Evolutionary conservation across 2,888 invertebrate genomes (phyloP), one percentile per base, ranked within the genome.

Genomic region (Boloria selene): DNA sequence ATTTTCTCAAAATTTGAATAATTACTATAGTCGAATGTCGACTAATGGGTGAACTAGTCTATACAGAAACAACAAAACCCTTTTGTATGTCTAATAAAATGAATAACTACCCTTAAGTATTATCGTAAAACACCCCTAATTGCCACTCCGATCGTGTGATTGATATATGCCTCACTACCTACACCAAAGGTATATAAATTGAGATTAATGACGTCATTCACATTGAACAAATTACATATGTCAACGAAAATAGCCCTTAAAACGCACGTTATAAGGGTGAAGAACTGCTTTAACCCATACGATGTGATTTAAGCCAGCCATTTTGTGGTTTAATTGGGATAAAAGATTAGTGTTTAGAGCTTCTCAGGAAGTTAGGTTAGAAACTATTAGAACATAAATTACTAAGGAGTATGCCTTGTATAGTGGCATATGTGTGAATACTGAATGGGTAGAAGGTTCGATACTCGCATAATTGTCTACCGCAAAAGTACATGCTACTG

Each of bases 191-290:
- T 69, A 71, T 65, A 67, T 71, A 69, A 59, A 60, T 61, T 70
- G 64, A 66, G 67, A 70, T 71, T 70, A 67, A 73, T 69, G 69
- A 68, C 70, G 68, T 69, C 69, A 71, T 76, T 76, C 72, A 74
- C 74, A 71, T 73, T 74, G 78, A 60, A 59, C 51, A 64, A 18
- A 47, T 54, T 69, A 70, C 69, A 73, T 75, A 78, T 79, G 31
- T 14, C 38, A 10, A 7, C 61, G 31, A 45, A 64, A 58, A 17
- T 61, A 56, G 31, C 14, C 61, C 47, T 63, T 63, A 54, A 45
- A 13, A 10, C 44, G 4, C 38, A 31, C 14, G 31, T 14, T 14
- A 44, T 51, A 65, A 45, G 55, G 61, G 42, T 13, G 51, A 10
- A 17, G 55, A 18, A 5, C 0, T 13, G 17, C 44, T 44, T 14